Evolutionary conservation across 1,140 invertebrate species (phyloP), one percentile per base, ranked within the genome.

Genomic region (Polypedilum vanderplanki): DNA sequence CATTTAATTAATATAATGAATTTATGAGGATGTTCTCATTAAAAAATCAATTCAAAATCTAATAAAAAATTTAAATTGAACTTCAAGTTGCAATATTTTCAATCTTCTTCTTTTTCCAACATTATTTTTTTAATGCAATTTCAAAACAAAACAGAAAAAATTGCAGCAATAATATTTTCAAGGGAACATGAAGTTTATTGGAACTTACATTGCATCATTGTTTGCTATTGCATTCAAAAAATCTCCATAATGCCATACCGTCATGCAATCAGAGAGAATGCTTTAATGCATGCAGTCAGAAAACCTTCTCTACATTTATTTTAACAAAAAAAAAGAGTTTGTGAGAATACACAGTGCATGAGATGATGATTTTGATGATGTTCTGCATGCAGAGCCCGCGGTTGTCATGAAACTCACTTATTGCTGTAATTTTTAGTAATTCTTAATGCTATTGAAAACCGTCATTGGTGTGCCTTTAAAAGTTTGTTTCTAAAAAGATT

Each of bases 131-230:
- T 57, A 12, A 12, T 57, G 12, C 46, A n/a, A 57, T 57, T 1
- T 15, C 12, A 15, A 12, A 57, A 15, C 15, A n/a, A n/a, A n/a
- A 57, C 12, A 57, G 15, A 4, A 33, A 33, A 33, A 3, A 33
- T 33, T 33, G 24, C 24, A 33, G 5, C 24, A 33, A 3, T 33
- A 33, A 33, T 5, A 33, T 33, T 33, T 33, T 33, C 46, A 57
- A n/a, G 46, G 12, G 46, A 57, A 57, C 24, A 33, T n/a, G 46
- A 57, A 57, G 9, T 57, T 57, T 57, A 57, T 57, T 57, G 46
- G 46, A 57, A 57, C 46, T 57, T 57, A 57, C 12, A 57, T 57
- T 57, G 46, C 46, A 57, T 57, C 46, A 57, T 57, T n/a, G 46
- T 15, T 57, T 12, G n/a, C n/a, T 57, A 57, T 57, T 57, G 46